These are phyloP conservation scores for Amphiprion percula DNA, from an alignment of 2,113 vertebrate species.

Conservation along the genomic window DNA sequence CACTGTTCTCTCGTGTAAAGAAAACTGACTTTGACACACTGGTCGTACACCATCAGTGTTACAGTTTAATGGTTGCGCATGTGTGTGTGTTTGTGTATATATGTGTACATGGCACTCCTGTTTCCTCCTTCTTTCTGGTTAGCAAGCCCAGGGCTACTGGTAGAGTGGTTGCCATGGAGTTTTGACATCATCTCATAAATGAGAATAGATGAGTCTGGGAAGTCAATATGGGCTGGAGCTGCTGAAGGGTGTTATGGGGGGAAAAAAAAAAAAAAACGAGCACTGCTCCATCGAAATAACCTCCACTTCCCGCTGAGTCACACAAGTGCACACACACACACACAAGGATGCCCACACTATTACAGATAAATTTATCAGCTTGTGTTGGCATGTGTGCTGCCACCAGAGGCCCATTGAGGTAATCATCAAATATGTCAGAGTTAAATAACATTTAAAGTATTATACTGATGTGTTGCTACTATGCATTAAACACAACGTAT, in stretches of 20 bases:
- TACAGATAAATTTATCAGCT: constrained; percentile 25
- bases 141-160: constrained; percentile 68
- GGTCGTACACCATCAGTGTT: constrained; percentile 53
- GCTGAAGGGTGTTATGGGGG: constrained; percentile 73
- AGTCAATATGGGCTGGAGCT: constrained; percentile 76
- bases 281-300: constrained; percentile 65
- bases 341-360: constrained; percentile 27
- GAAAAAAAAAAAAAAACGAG: constrained; percentile 50
- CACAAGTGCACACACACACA: constrained; percentile 20
- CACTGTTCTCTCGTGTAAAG: constrained; percentile 33
- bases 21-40: constrained; percentile 47
- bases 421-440: constrained; percentile 25
- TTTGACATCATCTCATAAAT: constrained; percentile 82
- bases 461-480: neutral
- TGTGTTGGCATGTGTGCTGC: constrained; percentile 17
- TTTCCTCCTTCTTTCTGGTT: constrained; percentile 62
- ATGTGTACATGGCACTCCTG: constrained; percentile 19
- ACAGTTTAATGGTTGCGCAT: constrained; percentile 30
- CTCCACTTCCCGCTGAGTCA: constrained; percentile 65
- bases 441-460: constrained; percentile 36
- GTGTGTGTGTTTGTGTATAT: constrained; percentile 36
- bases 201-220: constrained; percentile 82
- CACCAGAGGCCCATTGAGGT: constrained; percentile 21
- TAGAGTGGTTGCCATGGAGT: constrained; percentile 79
- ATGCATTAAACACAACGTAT: neutral